Percentiles rank a stretch among this genome's conserved stretches.
Conservation (phyloP, 2,797 vertebrate genomes). For the Sebastes itinus region DNA sequence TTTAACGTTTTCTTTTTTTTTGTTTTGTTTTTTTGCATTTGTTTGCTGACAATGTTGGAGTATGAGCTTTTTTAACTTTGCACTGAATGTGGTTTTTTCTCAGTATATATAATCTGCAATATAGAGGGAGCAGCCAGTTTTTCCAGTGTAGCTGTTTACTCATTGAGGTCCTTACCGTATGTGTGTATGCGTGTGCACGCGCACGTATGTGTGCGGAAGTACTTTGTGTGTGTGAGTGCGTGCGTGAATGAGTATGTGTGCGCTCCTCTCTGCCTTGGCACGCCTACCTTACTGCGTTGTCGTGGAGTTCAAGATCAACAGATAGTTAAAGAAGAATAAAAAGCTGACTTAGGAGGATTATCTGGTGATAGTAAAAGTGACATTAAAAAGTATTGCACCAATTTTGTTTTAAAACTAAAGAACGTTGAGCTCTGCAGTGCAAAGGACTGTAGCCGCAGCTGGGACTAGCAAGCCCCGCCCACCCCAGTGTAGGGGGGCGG, state of each 20-base stretch:
- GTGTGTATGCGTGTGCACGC: slow-evolving; percentile 46
- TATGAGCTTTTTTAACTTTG: slow-evolving; percentile 96
- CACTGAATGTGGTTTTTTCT: slow-evolving; percentile 94
- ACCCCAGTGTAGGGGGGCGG: slow-evolving; percentile 76
- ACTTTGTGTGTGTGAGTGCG: slow-evolving; percentile 49
- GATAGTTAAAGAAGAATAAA: slow-evolving; percentile 78
- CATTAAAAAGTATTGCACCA: slow-evolving; percentile 95
- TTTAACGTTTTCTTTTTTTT: slow-evolving; percentile 59
- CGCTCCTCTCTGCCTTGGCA: slow-evolving; percentile 97
- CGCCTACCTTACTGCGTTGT: slow-evolving; percentile 94
- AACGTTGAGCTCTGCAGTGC: slow-evolving; percentile 96
- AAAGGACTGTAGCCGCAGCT: slow-evolving; percentile 98
- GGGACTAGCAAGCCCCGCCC: slow-evolving; percentile 93
- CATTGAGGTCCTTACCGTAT: slow-evolving; percentile 91
- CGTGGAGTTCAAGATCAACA: slow-evolving; percentile 93
- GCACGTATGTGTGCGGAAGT: slow-evolving; percentile 42
- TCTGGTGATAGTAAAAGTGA: slow-evolving; percentile 84
- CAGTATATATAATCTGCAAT: slow-evolving; percentile 88
- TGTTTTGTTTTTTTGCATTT: slow-evolving; percentile 80
- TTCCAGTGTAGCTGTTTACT: slow-evolving; percentile 97
- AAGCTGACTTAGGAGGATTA: slow-evolving; percentile 92
- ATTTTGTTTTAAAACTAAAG: slow-evolving; percentile 96
- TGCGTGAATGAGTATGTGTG: slow-evolving; percentile 77
- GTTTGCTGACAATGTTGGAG: slow-evolving; percentile 90
- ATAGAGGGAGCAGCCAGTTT: slow-evolving; percentile 90